Conservation (phyloP, 2,113 vertebrate genomes). For the Pelvicachromis taeniatus region DNA sequence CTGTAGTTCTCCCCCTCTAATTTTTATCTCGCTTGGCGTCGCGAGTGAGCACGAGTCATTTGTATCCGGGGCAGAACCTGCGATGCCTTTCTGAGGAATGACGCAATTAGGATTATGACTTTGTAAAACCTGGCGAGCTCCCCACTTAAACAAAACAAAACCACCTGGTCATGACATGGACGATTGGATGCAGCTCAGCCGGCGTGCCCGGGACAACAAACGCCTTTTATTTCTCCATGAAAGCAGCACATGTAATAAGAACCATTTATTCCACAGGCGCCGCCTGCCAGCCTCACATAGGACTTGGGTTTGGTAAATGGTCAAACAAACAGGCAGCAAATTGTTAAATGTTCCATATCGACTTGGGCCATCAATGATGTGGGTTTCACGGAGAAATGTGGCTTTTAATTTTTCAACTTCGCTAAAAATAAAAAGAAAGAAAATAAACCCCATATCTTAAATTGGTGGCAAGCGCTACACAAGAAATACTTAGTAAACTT, state of each 20-base stretch:
- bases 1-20: conserved; percentile 33
- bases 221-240: conserved; percentile 14
- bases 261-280: conserved; percentile 27
- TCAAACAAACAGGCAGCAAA: background rate
- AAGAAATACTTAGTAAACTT: conserved; percentile 16
- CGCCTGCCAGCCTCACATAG: background rate
- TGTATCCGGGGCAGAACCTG: conserved; percentile 18
- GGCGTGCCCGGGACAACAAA: conserved; percentile 30
- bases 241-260: conserved; percentile 6
- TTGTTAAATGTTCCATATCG: conserved; percentile 15
- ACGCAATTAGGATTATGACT: conserved; percentile 63
- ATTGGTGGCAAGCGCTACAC: background rate
- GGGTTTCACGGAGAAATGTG: background rate
- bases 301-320: background rate
- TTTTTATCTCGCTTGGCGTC: conserved; percentile 3
- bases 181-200: conserved; percentile 52
- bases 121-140: conserved; percentile 59
- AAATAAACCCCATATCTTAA: background rate
- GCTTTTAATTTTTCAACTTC: background rate
- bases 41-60: conserved; percentile 30
- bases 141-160: conserved; percentile 63
- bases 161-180: conserved; percentile 63
- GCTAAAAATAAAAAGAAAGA: background rate
- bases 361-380: background rate
- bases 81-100: conserved; percentile 58